A percentile compares a stretch with the other conserved stretches of the same genome.
Conservation (phyloP, 2,113 vertebrate species). For the Fregata magnificens region DNA sequence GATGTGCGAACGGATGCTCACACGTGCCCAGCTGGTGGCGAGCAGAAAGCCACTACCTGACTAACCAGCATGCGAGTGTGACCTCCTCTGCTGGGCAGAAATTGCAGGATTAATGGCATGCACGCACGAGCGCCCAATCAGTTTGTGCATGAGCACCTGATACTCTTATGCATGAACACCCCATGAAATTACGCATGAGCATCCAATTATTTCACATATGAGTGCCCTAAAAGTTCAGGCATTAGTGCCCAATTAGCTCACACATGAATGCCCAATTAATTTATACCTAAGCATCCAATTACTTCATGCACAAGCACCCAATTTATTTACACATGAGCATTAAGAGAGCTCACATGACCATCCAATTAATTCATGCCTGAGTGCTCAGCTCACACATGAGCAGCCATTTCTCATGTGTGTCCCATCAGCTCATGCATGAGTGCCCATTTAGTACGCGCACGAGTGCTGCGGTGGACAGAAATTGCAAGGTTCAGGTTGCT, state of each 20-base stretch:
- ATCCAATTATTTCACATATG: not conserved
- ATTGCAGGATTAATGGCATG: not conserved
- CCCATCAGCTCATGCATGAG: no score
- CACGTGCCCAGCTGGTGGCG: fast-evolving
- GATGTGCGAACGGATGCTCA: not conserved
- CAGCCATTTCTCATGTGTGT: not conserved
- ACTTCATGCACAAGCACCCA: not conserved
- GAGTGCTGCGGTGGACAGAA: not conserved
- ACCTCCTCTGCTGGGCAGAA: not conserved
- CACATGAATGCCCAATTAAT: not conserved
- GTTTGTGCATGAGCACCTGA: fast-evolving
- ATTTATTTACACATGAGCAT: not conserved
- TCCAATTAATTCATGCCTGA: no score
- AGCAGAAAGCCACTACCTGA: not conserved
- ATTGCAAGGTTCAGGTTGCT: not conserved
- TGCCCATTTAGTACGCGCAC: not conserved
- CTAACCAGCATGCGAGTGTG: not conserved
- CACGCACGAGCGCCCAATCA: not conserved
- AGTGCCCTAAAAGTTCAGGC: not conserved
- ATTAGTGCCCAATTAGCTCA: not conserved
- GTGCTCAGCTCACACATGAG: not conserved
- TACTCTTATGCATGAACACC: not conserved
- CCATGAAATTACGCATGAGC: not conserved
- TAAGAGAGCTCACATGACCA: fast-evolving
- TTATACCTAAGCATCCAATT: not conserved